phyloP scores from a whole-genome alignment of 1,140 invertebrate species.

The Spodoptera frugiperda region DNA sequence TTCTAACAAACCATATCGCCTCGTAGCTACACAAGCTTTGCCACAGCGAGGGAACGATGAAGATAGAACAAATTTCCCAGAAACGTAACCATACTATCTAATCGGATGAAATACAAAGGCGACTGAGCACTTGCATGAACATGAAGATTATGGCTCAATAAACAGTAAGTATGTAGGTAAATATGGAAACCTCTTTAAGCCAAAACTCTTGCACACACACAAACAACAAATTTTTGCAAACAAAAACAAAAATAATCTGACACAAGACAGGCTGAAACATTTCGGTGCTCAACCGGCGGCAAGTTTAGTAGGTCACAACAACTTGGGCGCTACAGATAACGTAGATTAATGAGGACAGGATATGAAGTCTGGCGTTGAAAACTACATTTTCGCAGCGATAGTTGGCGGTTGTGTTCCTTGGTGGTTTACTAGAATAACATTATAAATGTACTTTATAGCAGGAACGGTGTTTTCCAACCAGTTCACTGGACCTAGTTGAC shows the following conservation, averaged over 20 bases:
- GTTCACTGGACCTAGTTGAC: too few relatives aligned
- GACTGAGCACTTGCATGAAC: too few relatives aligned
- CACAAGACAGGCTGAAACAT: constrained; percentile 33
- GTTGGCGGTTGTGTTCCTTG: constrained; percentile 8
- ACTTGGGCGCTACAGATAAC: constrained; percentile 37
- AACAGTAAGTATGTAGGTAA: too few relatives aligned
- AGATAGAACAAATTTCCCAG: constrained; percentile 14
- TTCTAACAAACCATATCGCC: neutral
- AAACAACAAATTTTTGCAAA: neutral
- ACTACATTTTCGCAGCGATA: constrained; percentile 32
- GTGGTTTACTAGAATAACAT: constrained; percentile 1
- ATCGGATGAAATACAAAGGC: neutral
- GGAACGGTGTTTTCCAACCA: too few relatives aligned
- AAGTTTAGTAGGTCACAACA: constrained; percentile 39
- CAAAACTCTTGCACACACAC: neutral
- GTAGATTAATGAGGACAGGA: constrained; percentile 42
- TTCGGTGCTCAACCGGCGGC: constrained; percentile 13
- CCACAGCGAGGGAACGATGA: neutral
- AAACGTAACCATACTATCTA: neutral
- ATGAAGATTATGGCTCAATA: too few relatives aligned
- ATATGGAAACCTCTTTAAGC: too few relatives aligned
- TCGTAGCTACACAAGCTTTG: neutral
- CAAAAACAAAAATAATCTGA: constrained; percentile 46
- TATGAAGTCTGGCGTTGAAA: constrained; percentile 39
- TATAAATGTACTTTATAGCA: neutral